These are phyloP conservation scores for Rattus rattus DNA, from an alignment of 2,113 vertebrate genomes.

Conservation along the genomic window DNA sequence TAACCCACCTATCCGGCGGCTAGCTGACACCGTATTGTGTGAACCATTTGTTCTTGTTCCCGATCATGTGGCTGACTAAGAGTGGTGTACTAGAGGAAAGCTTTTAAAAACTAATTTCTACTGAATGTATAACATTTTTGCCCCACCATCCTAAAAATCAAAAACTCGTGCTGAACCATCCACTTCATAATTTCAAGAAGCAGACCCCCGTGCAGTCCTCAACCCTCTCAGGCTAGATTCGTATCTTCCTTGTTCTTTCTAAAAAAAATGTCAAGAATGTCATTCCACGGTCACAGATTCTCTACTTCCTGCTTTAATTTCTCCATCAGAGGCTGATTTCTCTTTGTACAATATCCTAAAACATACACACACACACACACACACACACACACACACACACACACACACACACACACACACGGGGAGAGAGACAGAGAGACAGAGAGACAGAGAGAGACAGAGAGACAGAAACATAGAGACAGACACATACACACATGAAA, in stretches of 20 bases:
- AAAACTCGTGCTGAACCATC: not conserved
- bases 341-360: not conserved
- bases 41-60: not conserved
- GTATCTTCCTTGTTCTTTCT: constrained; percentile 21
- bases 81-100: not conserved
- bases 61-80: not conserved
- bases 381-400: not conserved
- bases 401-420: not conserved
- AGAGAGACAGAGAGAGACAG: too few species aligned
- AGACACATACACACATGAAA: not conserved
- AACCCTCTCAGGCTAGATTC: constrained; percentile 5
- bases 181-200: constrained; percentile 25
- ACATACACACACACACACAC: not conserved
- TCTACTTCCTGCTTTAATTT: not conserved
- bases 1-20: not conserved
- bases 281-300: not conserved
- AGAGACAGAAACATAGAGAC: too few species aligned
- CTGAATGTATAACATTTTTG: not conserved
- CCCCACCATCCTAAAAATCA: not conserved
- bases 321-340: not conserved
- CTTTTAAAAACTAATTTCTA: not conserved
- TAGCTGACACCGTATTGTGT: not conserved
- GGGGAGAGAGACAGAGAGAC: too few species aligned
- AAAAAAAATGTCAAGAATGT: not conserved
- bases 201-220: not conserved